phyloP scores from a whole-genome alignment of 2,797 vertebrate species.

The Parauchenoglanis punctatus region DNA sequence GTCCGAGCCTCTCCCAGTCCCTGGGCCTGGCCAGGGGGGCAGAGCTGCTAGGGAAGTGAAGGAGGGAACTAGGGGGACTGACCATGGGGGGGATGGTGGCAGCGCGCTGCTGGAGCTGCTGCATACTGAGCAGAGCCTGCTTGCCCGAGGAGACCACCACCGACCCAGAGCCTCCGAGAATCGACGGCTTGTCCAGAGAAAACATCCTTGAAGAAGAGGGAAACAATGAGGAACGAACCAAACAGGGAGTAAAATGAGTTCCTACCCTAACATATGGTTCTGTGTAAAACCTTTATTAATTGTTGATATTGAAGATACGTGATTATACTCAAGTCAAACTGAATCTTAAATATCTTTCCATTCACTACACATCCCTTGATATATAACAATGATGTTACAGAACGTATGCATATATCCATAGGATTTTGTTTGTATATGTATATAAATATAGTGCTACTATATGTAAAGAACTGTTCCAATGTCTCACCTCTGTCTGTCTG shows the following conservation, averaged over 20 bases:
- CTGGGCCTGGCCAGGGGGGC: constrained; percentile 50
- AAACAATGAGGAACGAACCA: not conserved
- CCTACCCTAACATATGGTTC: not conserved
- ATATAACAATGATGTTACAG: not conserved
- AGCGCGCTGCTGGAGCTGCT: constrained; percentile 92
- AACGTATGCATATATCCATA: not conserved
- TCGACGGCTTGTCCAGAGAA: constrained; percentile 87
- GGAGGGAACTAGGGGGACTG: constrained; percentile 62
- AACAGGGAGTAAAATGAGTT: not conserved
- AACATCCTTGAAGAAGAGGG: constrained; percentile 78
- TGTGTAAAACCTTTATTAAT: not conserved
- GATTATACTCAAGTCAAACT: not conserved
- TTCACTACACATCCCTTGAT: not conserved
- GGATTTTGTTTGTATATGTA: not conserved
- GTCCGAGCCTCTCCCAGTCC: constrained; percentile 47
- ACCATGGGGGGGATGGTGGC: constrained; percentile 97
- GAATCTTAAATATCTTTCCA: not conserved
- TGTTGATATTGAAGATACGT: not conserved
- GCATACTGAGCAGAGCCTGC: constrained; percentile 85
- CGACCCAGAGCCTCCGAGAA: constrained; percentile 83
- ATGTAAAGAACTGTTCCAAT: not conserved
- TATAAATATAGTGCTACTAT: not conserved
- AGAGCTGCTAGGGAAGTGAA: constrained; percentile 55
- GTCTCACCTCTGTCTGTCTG: constrained; percentile 84
- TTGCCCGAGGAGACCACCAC: constrained; percentile 88